Conservation (phyloP, 92 coral and sea anemone species). For the Zoanthus sansibaricus region DNA sequence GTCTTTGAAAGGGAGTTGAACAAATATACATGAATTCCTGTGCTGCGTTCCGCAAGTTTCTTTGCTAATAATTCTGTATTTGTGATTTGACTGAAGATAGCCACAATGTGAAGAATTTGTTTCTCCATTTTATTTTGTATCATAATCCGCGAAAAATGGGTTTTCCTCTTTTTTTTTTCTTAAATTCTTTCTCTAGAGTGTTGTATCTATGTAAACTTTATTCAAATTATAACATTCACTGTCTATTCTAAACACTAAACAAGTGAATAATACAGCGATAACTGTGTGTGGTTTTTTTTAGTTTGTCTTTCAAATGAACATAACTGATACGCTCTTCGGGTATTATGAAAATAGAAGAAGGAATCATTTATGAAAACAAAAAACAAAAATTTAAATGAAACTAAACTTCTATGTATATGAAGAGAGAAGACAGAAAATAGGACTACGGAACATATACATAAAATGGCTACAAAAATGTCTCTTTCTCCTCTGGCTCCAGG, state of each 20-base stretch:
- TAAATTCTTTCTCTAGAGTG: too few relatives aligned
- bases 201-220: too few relatives aligned
- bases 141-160: too few relatives aligned
- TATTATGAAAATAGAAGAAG: too few relatives aligned
- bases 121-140: too few relatives aligned
- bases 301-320: constrained; percentile 32
- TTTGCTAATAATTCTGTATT: background rate
- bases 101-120: too few relatives aligned
- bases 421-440: background rate
- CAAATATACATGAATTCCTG: constrained; percentile 33
- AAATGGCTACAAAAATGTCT: background rate
- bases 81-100: too few relatives aligned
- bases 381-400: background rate
- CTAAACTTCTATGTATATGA: background rate
- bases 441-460: background rate
- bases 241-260: background rate
- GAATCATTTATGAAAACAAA: background rate
- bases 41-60: constrained; percentile 20
- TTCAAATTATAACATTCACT: too few relatives aligned
- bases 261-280: constrained; percentile 28
- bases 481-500: background rate
- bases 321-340: background rate
- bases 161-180: too few relatives aligned
- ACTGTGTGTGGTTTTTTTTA: background rate
- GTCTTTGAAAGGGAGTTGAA: constrained; percentile 31